phyloP scores from a whole-genome alignment of 2,113 vertebrate species.

The Vireo altiloquus region DNA sequence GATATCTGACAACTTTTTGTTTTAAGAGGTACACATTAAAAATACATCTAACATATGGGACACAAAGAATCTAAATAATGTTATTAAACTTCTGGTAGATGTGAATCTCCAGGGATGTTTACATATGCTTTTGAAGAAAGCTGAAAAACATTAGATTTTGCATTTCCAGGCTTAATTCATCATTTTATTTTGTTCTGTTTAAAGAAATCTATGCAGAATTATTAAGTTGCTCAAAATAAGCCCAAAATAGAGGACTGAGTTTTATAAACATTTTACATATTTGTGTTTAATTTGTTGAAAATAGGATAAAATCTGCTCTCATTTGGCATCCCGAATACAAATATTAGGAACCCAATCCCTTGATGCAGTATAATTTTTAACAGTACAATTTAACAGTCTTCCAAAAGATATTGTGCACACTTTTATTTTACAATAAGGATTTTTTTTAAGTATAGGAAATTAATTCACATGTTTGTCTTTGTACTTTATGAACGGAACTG shows the following conservation, averaged over 20 bases:
- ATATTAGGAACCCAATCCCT: slow-evolving; percentile 70
- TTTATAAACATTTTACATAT: slow-evolving; percentile 76
- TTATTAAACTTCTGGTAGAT: slow-evolving; percentile 60
- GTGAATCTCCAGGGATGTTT: slow-evolving; percentile 22
- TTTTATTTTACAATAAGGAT: background rate
- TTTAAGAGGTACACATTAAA: slow-evolving; percentile 69
- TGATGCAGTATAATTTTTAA: slow-evolving; percentile 60
- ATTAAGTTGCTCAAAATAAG: slow-evolving; percentile 65
- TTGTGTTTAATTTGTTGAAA: slow-evolving; percentile 77
- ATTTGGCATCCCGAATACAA: slow-evolving; percentile 75
- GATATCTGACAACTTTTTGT: slow-evolving; percentile 51
- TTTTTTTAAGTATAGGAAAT: background rate
- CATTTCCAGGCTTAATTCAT: slow-evolving; percentile 20
- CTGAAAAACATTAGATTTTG: background rate
- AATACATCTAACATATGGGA: slow-evolving; percentile 65
- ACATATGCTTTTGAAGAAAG: slow-evolving; percentile 12
- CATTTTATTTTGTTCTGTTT: background rate
- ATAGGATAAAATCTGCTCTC: slow-evolving; percentile 73
- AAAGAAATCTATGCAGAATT: slow-evolving; percentile 64
- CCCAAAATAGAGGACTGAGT: slow-evolving; percentile 71
- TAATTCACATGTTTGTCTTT: background rate
- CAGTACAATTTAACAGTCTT: background rate
- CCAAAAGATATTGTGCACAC: slow-evolving; percentile 27
- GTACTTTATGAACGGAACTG: background rate
- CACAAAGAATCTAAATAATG: slow-evolving; percentile 54